A percentile compares a stretch with the other conserved stretches of the same genome.
phyloP scores from a whole-genome alignment of 2,888 invertebrate species.

The Apoda limacodes region DNA sequence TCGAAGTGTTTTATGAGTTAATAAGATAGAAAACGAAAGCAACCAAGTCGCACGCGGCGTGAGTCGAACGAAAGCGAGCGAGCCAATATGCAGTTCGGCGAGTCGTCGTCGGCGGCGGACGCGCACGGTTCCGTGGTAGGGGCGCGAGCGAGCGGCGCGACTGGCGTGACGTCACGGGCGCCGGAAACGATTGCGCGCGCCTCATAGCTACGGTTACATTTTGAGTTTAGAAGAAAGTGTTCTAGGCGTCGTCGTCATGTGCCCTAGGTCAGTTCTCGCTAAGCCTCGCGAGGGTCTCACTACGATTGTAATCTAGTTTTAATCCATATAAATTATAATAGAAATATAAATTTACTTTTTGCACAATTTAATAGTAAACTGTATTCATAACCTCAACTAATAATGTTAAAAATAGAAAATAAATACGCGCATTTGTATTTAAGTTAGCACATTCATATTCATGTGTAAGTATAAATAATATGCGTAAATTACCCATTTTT shows the following conservation, averaged over 20 bases:
- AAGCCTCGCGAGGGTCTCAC: slow-evolving; percentile 17
- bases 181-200: slow-evolving; percentile 64
- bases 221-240: slow-evolving; percentile 67
- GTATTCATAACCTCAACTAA: too few species aligned
- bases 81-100: slow-evolving; percentile 23
- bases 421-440: too few species aligned
- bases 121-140: slow-evolving; percentile 55
- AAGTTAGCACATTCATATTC: too few species aligned
- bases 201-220: slow-evolving; percentile 66
- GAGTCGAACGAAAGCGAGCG: too few species aligned
- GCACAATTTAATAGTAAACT: too few species aligned
- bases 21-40: slow-evolving; percentile 45
- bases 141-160: slow-evolving; percentile 55
- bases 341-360: too few species aligned
- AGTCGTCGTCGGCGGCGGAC: slow-evolving; percentile 15
- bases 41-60: slow-evolving; percentile 24
- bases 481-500: too few species aligned
- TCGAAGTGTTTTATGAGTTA: slow-evolving; percentile 12
- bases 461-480: too few species aligned
- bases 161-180: slow-evolving; percentile 64
- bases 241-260: slow-evolving; percentile 36
- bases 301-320: too few species aligned
- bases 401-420: too few species aligned
- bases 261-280: slow-evolving; percentile 55
- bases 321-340: too few species aligned